phyloP scores from a whole-genome alignment of 2,888 invertebrate genomes.

The Gasteruption jaculator region DNA sequence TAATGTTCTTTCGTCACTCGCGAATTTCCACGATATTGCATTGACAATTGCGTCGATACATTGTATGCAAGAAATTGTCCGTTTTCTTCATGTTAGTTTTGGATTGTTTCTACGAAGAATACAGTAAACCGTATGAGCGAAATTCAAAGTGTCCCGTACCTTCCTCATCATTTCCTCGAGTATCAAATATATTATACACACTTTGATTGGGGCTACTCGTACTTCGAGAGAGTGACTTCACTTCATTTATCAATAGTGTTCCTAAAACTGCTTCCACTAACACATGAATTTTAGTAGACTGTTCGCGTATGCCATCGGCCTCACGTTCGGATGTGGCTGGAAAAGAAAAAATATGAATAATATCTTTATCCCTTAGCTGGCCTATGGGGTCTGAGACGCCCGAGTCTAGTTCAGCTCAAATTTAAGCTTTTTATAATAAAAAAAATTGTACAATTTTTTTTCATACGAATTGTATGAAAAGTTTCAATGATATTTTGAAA shows the following conservation, averaged over 20 bases:
- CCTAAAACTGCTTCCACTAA: slow-evolving; percentile 54
- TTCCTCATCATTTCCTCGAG: slow-evolving; percentile 33
- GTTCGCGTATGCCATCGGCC: slow-evolving; percentile 96
- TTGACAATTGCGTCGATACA: too few species aligned
- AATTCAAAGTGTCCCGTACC: slow-evolving; percentile 31
- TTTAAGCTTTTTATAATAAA: too few species aligned
- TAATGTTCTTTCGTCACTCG: too few species aligned
- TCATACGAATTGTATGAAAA: too few species aligned
- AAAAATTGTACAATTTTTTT: too few species aligned
- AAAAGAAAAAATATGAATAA: slow-evolving; percentile 49
- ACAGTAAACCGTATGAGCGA: slow-evolving; percentile 31
- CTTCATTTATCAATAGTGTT: slow-evolving; percentile 30
- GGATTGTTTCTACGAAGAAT: slow-evolving; percentile 34
- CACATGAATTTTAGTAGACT: slow-evolving; percentile 74
- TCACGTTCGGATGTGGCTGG: slow-evolving; percentile 93
- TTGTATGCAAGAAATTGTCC: too few species aligned
- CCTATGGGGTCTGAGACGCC: too few species aligned
- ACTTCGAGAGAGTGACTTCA: slow-evolving; percentile 32
- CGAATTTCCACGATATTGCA: too few species aligned
- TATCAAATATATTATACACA: slow-evolving; percentile 47
- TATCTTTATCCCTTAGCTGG: too few species aligned
- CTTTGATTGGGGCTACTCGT: slow-evolving; percentile 44
- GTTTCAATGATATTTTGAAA: too few species aligned
- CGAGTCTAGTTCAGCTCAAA: too few species aligned
- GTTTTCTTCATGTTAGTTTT: too few species aligned